Conservation (phyloP, 2,113 vertebrate genomes). For the Sus scrofa region DNA sequence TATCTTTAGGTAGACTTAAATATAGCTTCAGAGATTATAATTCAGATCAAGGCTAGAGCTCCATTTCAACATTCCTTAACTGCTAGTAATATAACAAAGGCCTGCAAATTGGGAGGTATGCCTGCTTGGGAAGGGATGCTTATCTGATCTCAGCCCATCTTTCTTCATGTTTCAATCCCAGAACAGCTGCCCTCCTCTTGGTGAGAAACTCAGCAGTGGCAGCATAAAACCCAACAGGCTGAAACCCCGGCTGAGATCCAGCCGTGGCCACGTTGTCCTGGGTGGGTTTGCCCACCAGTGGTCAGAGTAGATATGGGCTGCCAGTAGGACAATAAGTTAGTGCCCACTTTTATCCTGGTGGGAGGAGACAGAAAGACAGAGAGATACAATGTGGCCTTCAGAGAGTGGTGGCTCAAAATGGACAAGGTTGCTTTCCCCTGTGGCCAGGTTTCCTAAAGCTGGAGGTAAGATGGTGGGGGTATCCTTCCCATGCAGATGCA, state of each 20-base stretch:
- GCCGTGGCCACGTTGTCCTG: accelerated
- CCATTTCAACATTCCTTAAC: constrained; percentile 85
- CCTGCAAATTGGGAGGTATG: constrained; percentile 85
- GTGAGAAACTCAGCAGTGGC: constrained; percentile 56
- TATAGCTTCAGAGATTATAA: constrained; percentile 81
- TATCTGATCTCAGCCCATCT: constrained; percentile 88
- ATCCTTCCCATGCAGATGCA: background rate
- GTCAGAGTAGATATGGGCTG: background rate
- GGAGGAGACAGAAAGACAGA: no score
- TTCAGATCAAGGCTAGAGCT: constrained; percentile 85
- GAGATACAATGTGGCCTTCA: no score
- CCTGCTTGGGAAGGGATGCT: constrained; percentile 84
- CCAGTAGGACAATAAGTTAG: background rate
- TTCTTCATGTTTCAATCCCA: constrained; percentile 89
- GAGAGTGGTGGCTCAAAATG: background rate
- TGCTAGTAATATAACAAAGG: constrained; percentile 83
- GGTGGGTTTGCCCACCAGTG: accelerated
- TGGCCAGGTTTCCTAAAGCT: background rate
- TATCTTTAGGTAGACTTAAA: constrained; percentile 82
- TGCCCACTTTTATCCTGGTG: background rate
- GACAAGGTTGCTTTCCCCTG: background rate
- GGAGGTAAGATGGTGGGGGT: background rate
- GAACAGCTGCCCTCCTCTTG: constrained; percentile 84
- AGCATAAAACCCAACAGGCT: constrained; percentile 63
- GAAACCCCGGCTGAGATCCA: background rate